Base-by-base conservation (phyloP, 2,797 vertebrate genomes). In the Rhabdomys pumilio region DNA sequence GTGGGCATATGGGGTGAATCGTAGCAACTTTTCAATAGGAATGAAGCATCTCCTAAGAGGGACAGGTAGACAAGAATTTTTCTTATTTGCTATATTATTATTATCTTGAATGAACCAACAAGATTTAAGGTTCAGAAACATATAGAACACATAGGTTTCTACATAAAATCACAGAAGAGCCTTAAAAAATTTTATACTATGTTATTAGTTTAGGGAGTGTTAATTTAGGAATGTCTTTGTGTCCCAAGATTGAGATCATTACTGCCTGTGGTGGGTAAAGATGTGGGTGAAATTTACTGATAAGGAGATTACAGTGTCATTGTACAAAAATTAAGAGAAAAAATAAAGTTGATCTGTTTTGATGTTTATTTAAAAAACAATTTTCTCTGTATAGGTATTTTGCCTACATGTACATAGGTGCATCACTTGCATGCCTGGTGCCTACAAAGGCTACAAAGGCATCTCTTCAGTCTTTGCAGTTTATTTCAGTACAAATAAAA, bases 321-420 rank as follows among this genome's bases (percentile, higher is more conserved):
- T 84, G 72, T 87, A 41, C 65, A 92, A 59, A 96, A 96, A 95
- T 96, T 94, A 91, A 87, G 91, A 93, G 81, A 94, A 95, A 96
- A 84, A 82, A 86, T 83, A 65, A 91, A 86, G 53, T 79, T 86
- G 67, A 76, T 61, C 34, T 41, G 11, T 95, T 67, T 94, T 67
- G 85, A 79, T 96, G 24, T 86, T n/a, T 20, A 20, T 34, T 85
- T 17, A 34, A 24, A n/a, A n/a, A 47, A 34, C 26, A 3, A 41
- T 22, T 34, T 85, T 47, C 61, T 84, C 1, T 50, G 12, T 50
- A 20, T 85, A 47, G 83, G 29, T 67, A 53, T 50, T 67, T n/a
- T 85, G 63, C 47, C 31, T 50, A 20, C 44, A n/a, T 53, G 63
- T 24, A 3, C 31, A 53, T 22, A 50, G 19, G 12, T n/a, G 29